Evolutionary conservation across 2,797 vertebrate genomes (phyloP), one percentile per base, ranked within the genome.

Genomic region (Craterocephalus amniculus): DNA sequence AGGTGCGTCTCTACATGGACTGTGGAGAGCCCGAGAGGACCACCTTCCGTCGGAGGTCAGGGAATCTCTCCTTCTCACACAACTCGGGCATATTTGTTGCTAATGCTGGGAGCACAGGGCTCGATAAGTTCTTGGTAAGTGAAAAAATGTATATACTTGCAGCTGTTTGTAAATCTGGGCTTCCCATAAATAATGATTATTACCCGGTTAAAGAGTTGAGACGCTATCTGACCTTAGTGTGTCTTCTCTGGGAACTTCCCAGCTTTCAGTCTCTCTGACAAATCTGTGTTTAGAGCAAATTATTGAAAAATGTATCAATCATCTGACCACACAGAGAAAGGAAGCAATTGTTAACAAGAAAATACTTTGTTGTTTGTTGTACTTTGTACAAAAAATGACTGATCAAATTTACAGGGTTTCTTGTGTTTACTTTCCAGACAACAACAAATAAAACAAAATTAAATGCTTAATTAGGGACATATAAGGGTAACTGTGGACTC

Each of bases 61-160:
- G 0, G 22, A 73, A 88, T 51, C 88, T 98, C 84, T 82, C 55
- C 11, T 97, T 98, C 59, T 94, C 96, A 51, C 89, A 89, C 52
- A 93, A 95, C 24, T 96, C 96, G 0, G 97, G 96, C 34, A 88
- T 97, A 91, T 98, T 98, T 43, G 93, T 98, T 8, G 95, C 95
- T 18, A 97, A 95, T 3, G 96, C 96, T 0, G 97, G 97, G 72
- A 95, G 92, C 75, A 95, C 95, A 0, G 95, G 95, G 2, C 60
- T 97, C 31, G 94, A 96, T 24, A 95, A 89, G 81, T 98, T 97
- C 90, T 95, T 91, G 45, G 97, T 97, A 84, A 95, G 96, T 93
- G 4, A 45, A 67, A 18, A 31, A 35, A 67, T 22, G 2, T 18
- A 9, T 52, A 22, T 13, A 9, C 34, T 1, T 45, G 14, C 45